Evolutionary conservation across 2,797 vertebrate genomes (phyloP).

Genomic region (Chaenodraco wilsoni): DNA sequence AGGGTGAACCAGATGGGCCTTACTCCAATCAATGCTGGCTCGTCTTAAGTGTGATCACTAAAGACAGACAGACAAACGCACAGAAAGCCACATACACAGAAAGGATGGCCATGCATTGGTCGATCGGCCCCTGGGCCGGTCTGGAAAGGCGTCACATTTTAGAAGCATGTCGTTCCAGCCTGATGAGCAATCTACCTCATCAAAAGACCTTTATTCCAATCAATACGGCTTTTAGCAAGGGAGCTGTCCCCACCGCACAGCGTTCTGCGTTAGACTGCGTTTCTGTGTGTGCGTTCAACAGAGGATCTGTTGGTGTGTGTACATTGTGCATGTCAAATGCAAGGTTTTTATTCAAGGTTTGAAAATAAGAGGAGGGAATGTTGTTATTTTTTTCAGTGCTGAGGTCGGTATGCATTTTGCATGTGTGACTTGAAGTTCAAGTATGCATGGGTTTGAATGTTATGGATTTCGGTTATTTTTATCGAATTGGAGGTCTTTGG

Average conservation of each 20-base stretch:
- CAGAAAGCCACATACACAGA: conserved; percentile 39
- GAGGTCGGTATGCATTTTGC: conserved; percentile 36
- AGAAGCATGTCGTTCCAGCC: conserved; percentile 83
- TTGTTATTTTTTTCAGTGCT: not conserved
- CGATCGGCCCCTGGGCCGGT: conserved; percentile 76
- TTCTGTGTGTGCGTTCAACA: conserved; percentile 38
- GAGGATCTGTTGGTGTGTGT: conserved; percentile 43
- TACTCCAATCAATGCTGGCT: conserved; percentile 74
- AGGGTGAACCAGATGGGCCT: conserved; percentile 61
- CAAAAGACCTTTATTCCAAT: conserved; percentile 84
- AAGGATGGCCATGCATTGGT: conserved; percentile 62
- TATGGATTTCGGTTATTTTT: conserved; percentile 10
- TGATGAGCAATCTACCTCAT: conserved; percentile 85
- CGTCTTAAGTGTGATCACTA: conserved; percentile 74
- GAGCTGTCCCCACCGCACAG: conserved; percentile 55
- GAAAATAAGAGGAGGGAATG: conserved; percentile 23
- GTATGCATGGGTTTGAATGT: conserved; percentile 18
- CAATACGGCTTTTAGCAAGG: conserved; percentile 80
- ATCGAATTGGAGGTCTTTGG: conserved; percentile 8
- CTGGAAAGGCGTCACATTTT: conserved; percentile 80
- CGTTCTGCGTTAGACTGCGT: conserved; percentile 20
- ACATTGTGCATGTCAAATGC: conserved; percentile 40
- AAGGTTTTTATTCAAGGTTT: conserved; percentile 30
- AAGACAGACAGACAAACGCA: conserved; percentile 57
- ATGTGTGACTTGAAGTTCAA: conserved; percentile 41